A percentile compares a stretch with the other conserved stretches of the same genome.
Evolutionary conservation across 2,113 vertebrate genomes (phyloP).

Genomic region (Pseudorectes ferrugineus): DNA sequence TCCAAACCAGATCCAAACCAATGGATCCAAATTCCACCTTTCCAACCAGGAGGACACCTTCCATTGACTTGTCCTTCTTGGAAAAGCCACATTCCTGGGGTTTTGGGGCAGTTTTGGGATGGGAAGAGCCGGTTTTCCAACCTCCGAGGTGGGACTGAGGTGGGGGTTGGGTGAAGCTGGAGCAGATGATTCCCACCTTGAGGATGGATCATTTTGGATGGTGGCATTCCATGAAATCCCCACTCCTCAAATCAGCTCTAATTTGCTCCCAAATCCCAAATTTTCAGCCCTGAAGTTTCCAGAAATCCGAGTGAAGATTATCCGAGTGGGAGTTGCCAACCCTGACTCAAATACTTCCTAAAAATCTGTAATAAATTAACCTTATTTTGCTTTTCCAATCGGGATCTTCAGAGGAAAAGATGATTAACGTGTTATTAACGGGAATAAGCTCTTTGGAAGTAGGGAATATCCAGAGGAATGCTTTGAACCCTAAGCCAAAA

Average conservation of each 20-base stretch:
- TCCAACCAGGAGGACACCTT: not conserved
- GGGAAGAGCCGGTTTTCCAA: not conserved
- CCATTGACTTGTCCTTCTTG: fast-evolving
- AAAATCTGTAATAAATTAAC: not conserved
- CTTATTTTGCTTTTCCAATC: not conserved
- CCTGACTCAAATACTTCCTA: not conserved
- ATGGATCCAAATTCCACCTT: not conserved
- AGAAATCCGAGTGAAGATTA: not conserved
- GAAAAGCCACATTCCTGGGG: fast-evolving
- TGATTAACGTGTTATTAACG: not conserved
- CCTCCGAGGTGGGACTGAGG: fast-evolving
- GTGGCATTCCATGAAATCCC: not conserved
- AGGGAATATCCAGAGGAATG: not conserved
- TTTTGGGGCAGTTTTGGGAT: not conserved
- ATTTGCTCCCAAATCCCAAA: not conserved
- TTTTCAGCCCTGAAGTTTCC: not conserved
- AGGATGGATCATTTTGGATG: not conserved
- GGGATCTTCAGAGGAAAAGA: not conserved
- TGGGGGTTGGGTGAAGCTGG: not conserved
- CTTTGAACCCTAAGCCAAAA: not conserved
- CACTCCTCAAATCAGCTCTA: not conserved
- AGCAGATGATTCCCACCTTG: not conserved
- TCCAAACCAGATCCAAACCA: not conserved
- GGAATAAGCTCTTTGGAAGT: not conserved
- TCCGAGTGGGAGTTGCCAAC: not conserved